Evolutionary conservation across 1,140 invertebrate genomes (phyloP).

Genomic region (Aphelinus atriplicis): DNA sequence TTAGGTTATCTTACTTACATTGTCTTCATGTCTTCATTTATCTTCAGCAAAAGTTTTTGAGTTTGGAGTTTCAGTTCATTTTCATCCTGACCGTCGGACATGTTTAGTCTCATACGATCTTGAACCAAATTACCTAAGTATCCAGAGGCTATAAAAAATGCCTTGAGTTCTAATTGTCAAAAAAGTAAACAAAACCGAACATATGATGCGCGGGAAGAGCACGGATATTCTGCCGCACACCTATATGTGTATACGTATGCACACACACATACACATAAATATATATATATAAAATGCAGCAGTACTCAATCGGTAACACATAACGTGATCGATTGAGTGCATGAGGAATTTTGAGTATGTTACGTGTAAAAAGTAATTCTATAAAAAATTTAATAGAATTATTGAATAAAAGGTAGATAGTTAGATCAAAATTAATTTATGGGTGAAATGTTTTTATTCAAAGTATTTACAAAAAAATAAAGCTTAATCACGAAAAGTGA

Average conservation of each 20-base stretch:
- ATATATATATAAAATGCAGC: no score
- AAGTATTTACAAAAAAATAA: conserved; percentile 37
- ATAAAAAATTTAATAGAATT: no score
- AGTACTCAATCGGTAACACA: no score
- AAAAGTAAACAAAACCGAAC: background rate
- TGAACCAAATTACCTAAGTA: background rate
- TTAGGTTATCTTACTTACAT: conserved; percentile 46
- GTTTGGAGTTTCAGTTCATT: conserved; percentile 40
- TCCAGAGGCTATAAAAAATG: background rate
- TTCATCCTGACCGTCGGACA: conserved; percentile 27
- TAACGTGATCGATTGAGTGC: background rate
- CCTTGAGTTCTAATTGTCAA: background rate
- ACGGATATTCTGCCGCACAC: no score
- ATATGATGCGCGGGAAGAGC: no score
- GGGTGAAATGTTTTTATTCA: conserved; percentile 11
- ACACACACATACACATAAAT: no score
- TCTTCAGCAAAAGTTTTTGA: conserved; percentile 41
- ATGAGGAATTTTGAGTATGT: background rate
- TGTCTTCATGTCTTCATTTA: conserved; percentile 44
- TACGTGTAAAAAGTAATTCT: no score
- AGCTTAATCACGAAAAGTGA: background rate
- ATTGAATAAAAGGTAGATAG: no score
- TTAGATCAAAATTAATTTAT: background rate
- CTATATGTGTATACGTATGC: no score
- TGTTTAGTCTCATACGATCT: background rate